Base-by-base conservation (phyloP, 2,797 vertebrate genomes). In the Tarsius wallacei region DNA sequence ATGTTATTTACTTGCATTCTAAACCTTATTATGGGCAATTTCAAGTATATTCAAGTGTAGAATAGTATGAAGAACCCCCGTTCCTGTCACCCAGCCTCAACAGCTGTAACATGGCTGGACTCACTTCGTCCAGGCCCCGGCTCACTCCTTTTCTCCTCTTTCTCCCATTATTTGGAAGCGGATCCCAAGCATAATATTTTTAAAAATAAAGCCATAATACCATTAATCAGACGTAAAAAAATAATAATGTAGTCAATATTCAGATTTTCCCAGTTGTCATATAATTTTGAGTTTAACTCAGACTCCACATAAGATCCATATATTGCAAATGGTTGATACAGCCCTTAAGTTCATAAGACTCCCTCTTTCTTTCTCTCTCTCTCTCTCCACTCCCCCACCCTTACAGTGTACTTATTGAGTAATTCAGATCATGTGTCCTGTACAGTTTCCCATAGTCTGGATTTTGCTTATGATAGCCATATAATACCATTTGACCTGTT, bases 191-290 rank as follows among this genome's bases (percentile, higher is more conserved):
- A 76, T 55, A 47, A 33, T 61, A 33, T 47, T 95, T 81, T 91
- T 83, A 10, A 49, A 91, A 93, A 59, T 33, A 77, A 71, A 95
- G 55, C 83, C 42, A 42, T 89, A 68, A 81, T 71, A 51, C 26
- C 26, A 71, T 85, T 68, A 42, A 82, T 28, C 63, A 71, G 31
- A 76, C 63, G 59, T n/a, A 17, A 36, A 68, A 91, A 64, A 93
- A 57, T 22, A 61, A 0, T 19, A 8, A 24, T 42, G n/a, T 2
- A 3, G 31, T 83, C 36, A 53, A 1, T 89, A 9, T 63, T 63
- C 89, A 66, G 66, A 36, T 61, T 87, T 86, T 90, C 22, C 49
- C 5, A 11, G 13, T 42, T 73, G 74, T 78, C 53, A 36, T 13
- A 9, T 64, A 31, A 42, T 84, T 64, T 91, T 82, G 31, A 78